Evolutionary conservation across 1,140 invertebrate species (phyloP).

Genomic region (Triops cancriformis): DNA sequence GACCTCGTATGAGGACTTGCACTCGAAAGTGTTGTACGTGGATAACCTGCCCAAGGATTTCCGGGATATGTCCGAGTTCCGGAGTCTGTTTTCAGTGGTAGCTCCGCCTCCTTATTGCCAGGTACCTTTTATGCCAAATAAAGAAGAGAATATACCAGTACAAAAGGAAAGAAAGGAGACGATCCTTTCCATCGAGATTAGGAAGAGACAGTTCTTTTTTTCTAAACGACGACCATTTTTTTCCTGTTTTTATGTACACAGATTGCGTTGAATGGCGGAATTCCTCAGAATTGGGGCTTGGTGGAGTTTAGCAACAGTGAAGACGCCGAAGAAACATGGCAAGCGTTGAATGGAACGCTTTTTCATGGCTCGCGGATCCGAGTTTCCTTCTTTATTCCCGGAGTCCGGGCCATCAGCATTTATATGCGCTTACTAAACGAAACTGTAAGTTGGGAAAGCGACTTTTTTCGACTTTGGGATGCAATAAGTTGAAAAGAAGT

Average conservation of each 20-base stretch:
- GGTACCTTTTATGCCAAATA: constrained; percentile 35
- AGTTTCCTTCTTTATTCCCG: constrained; percentile 50
- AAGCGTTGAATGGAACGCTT: constrained; percentile 39
- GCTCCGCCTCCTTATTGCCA: constrained; percentile 52
- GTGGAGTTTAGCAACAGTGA: constrained; percentile 46
- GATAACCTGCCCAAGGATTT: constrained; percentile 48
- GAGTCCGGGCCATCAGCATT: constrained; percentile 48
- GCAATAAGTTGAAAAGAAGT: not conserved
- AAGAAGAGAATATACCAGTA: not conserved
- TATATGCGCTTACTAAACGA: constrained; percentile 47
- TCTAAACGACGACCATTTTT: not conserved
- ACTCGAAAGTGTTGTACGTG: constrained; percentile 48
- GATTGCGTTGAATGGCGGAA: constrained; percentile 50
- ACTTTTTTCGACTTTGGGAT: not conserved
- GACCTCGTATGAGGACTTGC: constrained; percentile 45
- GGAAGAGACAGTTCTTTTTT: too few relatives aligned
- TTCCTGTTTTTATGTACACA: constrained; percentile 33
- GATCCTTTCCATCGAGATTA: too few relatives aligned
- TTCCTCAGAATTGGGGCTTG: constrained; percentile 49
- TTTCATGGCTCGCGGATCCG: constrained; percentile 43
- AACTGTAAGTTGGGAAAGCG: constrained; percentile 33
- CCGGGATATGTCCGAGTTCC: constrained; percentile 46
- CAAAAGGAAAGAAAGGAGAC: not conserved
- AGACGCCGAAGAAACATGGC: constrained; percentile 46
- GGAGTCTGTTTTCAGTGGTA: constrained; percentile 45